phyloP scores from a whole-genome alignment of 2,797 vertebrate species.

The Molothrus aeneus region DNA sequence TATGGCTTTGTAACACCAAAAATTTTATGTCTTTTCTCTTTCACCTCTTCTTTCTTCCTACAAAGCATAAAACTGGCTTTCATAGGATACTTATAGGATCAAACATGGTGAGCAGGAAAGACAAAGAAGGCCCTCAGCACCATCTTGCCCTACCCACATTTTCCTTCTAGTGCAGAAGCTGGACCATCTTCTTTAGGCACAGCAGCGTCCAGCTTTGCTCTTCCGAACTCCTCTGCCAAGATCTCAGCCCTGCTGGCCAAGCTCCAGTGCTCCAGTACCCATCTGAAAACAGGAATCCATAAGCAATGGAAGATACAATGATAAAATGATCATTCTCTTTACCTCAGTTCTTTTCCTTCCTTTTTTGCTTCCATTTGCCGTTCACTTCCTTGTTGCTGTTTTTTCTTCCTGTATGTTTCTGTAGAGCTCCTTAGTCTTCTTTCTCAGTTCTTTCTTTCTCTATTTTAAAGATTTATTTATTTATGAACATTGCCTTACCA shows the following conservation, averaged over 20 bases:
- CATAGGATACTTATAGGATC: background rate
- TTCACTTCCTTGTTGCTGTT: background rate
- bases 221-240: background rate
- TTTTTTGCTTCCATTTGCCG: background rate
- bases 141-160: background rate
- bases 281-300: background rate
- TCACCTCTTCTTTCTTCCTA: background rate
- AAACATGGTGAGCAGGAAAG: background rate
- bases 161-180: background rate
- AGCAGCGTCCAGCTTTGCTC: background rate
- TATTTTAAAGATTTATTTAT: background rate
- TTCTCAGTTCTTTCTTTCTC: background rate
- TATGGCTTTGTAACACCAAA: background rate
- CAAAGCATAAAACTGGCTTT: background rate
- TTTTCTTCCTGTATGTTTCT: background rate
- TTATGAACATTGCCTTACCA: background rate
- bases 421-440: background rate
- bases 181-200: background rate
- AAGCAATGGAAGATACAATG: background rate
- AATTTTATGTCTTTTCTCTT: background rate
- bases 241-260: background rate
- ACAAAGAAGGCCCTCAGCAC: background rate
- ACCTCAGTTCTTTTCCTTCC: rapidly evolving
- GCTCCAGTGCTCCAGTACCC: background rate
- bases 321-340: background rate